These are phyloP conservation scores for Amphipyra tragopoginis DNA, from an alignment of 2,888 invertebrate genomes.

Conservation along the genomic window DNA sequence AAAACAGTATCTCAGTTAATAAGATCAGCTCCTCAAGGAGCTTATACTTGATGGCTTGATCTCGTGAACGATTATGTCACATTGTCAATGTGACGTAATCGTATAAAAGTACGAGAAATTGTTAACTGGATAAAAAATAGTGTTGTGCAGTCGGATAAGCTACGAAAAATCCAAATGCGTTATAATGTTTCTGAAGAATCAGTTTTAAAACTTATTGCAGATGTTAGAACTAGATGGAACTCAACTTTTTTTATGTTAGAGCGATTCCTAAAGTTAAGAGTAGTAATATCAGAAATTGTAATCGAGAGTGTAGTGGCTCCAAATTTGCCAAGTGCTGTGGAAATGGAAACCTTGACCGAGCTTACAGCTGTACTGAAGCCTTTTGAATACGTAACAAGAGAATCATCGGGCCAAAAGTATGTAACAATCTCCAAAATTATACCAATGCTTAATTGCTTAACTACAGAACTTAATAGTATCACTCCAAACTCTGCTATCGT, in stretches of 20 bases:
- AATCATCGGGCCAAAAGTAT: slow-evolving; percentile 59
- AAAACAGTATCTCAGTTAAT: no score
- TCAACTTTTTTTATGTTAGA: slow-evolving; percentile 55
- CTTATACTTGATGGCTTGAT: no score
- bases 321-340: slow-evolving; percentile 51
- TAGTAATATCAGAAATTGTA: slow-evolving; percentile 56
- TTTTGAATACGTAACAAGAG: slow-evolving; percentile 59
- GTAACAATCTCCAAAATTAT: slow-evolving; percentile 61
- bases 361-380: slow-evolving; percentile 48
- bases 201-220: slow-evolving; percentile 53
- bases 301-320: slow-evolving; percentile 52
- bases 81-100: no score
- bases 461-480: slow-evolving; percentile 58
- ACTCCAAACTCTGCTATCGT: slow-evolving; percentile 51
- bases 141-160: slow-evolving; percentile 49
- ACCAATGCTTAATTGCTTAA: slow-evolving; percentile 62
- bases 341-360: slow-evolving; percentile 41
- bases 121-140: slow-evolving; percentile 54
- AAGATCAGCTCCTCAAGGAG: no score
- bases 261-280: slow-evolving; percentile 47
- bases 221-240: slow-evolving; percentile 53
- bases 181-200: slow-evolving; percentile 46
- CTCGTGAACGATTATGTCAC: no score
- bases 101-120: slow-evolving; percentile 50
- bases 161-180: slow-evolving; percentile 54